Conservation (phyloP, 2,888 invertebrate species). For the Chironomus tentans region DNA sequence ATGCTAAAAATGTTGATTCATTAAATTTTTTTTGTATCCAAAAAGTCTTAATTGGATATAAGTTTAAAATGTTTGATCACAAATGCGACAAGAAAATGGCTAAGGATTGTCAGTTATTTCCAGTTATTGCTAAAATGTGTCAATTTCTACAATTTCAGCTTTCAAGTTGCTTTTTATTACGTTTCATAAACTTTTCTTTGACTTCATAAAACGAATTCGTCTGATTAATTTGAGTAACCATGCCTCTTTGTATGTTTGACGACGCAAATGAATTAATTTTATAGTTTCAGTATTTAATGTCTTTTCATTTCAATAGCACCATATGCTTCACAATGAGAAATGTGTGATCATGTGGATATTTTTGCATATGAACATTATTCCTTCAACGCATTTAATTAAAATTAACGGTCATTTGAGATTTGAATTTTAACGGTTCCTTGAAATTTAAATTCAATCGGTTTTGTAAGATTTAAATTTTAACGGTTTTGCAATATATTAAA, state of each 20-base stretch:
- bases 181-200: too few relatives aligned
- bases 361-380: too few relatives aligned
- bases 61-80: neutral
- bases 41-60: neutral
- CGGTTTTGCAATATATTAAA: too few relatives aligned
- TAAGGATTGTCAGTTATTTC: too few relatives aligned
- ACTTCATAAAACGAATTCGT: neutral
- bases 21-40: too few relatives aligned
- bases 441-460: too few relatives aligned
- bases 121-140: too few relatives aligned
- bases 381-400: too few relatives aligned
- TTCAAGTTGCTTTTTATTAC: neutral
- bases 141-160: neutral
- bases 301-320: neutral
- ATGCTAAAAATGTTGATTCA: neutral
- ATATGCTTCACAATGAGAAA: neutral
- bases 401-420: too few relatives aligned
- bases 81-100: neutral
- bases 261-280: constrained; percentile 10
- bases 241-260: neutral
- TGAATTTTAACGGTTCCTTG: too few relatives aligned
- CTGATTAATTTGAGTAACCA: neutral
- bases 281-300: neutral
- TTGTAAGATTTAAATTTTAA: too few relatives aligned
- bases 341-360: too few relatives aligned